Base-by-base conservation (phyloP, 2,888 invertebrate genomes). In the Chrysolina americana region DNA sequence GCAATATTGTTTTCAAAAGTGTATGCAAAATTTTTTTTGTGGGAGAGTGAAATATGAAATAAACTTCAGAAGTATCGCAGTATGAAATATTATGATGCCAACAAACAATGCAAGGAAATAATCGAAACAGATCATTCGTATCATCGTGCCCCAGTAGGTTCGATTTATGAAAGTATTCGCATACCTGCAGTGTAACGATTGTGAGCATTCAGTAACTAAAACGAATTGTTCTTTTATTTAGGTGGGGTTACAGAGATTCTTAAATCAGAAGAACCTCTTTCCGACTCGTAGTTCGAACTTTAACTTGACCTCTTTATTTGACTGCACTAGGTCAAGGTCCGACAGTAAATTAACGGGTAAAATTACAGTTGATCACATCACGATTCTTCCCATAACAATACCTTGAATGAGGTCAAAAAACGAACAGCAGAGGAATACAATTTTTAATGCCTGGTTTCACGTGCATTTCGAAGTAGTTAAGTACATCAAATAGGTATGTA, bases 221-320 rank as follows among this genome's bases (percentile, higher is more conserved):
- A 53, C 13, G 15, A 13, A 13, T 21, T 13, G 9, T 59, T 28
- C n/a, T 59, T 5, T 23, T 36, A 28, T 53, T 13, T 21, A 21
- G 5, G 53, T 19, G 21, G 53, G 21, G 15, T 15, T 10, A 21
- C 21, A 1, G 13, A 21, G 13, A 15, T 59, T n/a, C 8, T 28
- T 23, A 59, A 59, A 13, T 48, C 10, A 0, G 21, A 15, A 44
- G 44, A 59, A 36, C n/a, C 28, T 59, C 59, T 59, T n/a, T n/a
- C 36, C n/a, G 59, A 59, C 23, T 13, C n/a, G 28, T n/a, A 28
- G 36, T 36, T 59, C 59, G 28, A 28, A 59, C 59, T 59, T 59
- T 59, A 59, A 59, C 59, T 59, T 59, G 59, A 59, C 59, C 59
- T 59, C 59, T 59, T 59, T 59, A 59, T n/a, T 8, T 36, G 59